Percentiles rank a stretch among this genome's conserved stretches.
These are phyloP conservation scores for Lasioglossum pauxillum DNA, from an alignment of 2,888 invertebrate species.

Conservation along the genomic window DNA sequence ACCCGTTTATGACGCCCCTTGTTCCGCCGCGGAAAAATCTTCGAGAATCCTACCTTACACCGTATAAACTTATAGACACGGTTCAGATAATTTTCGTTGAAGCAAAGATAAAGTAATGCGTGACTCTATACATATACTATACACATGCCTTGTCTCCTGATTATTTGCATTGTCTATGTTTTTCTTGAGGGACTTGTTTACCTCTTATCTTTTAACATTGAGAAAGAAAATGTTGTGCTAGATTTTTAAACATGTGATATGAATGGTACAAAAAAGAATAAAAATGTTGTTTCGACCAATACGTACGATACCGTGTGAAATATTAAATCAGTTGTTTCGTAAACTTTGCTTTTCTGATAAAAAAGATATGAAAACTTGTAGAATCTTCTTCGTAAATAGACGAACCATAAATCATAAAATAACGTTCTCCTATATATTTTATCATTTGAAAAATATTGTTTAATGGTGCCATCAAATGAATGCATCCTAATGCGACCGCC, in stretches of 20 bases:
- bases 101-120: too few species aligned
- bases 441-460: neutral
- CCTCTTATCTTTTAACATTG: neutral
- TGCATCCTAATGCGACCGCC: neutral
- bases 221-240: neutral
- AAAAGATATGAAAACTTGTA: too few species aligned
- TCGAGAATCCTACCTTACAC: neutral
- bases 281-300: neutral
- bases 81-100: too few species aligned
- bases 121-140: too few species aligned
- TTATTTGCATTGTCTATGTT: neutral
- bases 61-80: too few species aligned
- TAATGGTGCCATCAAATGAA: neutral
- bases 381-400: neutral
- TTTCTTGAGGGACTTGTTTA: neutral
- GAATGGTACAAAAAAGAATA: neutral
- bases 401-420: neutral
- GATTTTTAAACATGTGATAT: neutral
- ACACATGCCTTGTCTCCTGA: too few species aligned
- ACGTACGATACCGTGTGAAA: neutral
- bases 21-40: slow-evolving; percentile 20
- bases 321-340: neutral
- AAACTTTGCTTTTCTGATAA: neutral
- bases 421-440: neutral
- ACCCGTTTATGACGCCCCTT: slow-evolving; percentile 18